Evolutionary conservation across 2,797 vertebrate species (phyloP).

Genomic region (Poeciliopsis turneri): DNA sequence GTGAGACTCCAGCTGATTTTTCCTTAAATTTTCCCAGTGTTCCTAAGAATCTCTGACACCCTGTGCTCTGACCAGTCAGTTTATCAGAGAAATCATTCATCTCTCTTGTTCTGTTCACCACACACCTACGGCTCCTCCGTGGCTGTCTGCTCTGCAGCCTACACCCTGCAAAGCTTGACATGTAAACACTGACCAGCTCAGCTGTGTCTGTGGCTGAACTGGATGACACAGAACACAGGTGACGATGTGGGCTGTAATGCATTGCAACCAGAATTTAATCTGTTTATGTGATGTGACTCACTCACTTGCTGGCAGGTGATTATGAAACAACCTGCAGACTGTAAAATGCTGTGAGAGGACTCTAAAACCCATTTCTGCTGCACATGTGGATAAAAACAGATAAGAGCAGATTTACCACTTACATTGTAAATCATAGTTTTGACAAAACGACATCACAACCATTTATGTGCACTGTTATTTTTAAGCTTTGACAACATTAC

Average conservation of each 20-base stretch:
- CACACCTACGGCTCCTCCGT: neutral
- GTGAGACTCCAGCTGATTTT: neutral
- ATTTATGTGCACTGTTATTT: neutral
- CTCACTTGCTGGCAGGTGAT: constrained; percentile 4
- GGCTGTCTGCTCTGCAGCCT: neutral
- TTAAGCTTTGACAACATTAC: neutral
- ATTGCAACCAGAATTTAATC: neutral
- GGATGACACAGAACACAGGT: neutral
- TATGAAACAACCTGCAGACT: constrained; percentile 6
- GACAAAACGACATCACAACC: neutral
- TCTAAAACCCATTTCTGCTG: constrained; percentile 1
- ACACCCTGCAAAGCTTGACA: constrained; percentile 4
- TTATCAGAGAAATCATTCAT: neutral
- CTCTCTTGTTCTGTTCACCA: neutral
- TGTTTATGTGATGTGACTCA: constrained; percentile 6
- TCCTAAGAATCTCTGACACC: neutral
- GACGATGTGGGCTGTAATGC: neutral
- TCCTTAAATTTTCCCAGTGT: neutral
- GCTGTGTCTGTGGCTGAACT: neutral
- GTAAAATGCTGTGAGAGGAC: constrained; percentile 12
- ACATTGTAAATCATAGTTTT: neutral
- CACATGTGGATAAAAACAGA: neutral
- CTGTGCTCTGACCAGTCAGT: neutral
- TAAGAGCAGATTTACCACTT: neutral
- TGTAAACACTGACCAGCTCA: constrained; percentile 49